Base-by-base conservation (phyloP, 2,113 vertebrate genomes). In the Barnardius zonarius region DNA sequence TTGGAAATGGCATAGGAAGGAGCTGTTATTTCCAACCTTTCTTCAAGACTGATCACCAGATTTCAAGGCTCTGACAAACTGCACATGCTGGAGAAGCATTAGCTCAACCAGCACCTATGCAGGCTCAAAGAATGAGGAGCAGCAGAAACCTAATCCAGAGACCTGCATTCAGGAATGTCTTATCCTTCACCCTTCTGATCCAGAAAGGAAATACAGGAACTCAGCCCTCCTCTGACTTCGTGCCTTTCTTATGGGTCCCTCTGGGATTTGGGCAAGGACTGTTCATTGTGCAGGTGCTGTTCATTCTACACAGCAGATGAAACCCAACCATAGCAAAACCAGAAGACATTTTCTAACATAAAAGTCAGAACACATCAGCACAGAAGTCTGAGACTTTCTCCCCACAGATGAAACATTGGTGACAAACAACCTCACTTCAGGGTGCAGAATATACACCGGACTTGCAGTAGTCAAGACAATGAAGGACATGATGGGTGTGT, bases 371-470 rank as follows among this genome's bases (percentile, higher is more conserved):
- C 28, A 31, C 13, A 66, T 13, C n/a, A 84, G 25, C 64, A 81
- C 25, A 57, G 31, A 55, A 72, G 37, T 55, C 37, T 41, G 64
- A 90, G 44, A 35, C 6, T 4, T 41, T 78, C 64, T 63, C 13
- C 43, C 79, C 61, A 44, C 11, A 74, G 72, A 57, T 24, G 9
- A 54, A 81, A 51, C 0, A 0, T 12, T 72, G 70, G 48, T n/a
- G 46, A 70, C 28, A 27, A 39, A 59, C 33, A 57, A 18, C 8
- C 33, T 83, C 44, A 37, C 23, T 80, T 81, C 25, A 77, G 52
- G 57, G 22, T 17, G 17, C 52, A 86, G 46, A 83, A 69, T 0
- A 28, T 10, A 46, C 9, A 39, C 9, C 0, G 0, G 90, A 63
- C 59, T 61, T 59, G n/a, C 61, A 69, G 37, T 22, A 83, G 41